Evolutionary conservation across 2,888 invertebrate genomes (phyloP), one percentile per base, ranked within the genome.

Genomic region (Macaria liturata): DNA sequence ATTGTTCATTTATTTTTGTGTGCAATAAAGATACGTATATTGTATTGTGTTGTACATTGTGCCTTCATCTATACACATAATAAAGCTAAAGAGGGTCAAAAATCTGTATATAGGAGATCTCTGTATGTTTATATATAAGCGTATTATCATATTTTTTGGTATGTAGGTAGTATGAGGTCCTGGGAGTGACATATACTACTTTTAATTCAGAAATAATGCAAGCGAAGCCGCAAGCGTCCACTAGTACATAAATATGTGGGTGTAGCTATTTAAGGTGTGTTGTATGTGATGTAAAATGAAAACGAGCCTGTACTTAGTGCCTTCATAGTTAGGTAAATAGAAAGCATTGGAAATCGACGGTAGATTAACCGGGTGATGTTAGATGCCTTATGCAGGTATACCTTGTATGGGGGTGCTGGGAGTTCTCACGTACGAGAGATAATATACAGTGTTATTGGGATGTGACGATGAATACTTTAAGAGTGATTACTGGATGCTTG

Each of bases 341-440:
- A 87, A 87, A 86, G 84, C 74, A 66, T 66, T 70, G 74, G 75
- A 80, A 80, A 82, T 75, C 66, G 71, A 72, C 76, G 76, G 75
- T 77, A 75, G 74, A 74, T 72, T 70, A 7, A 78, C 69, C 62
- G 60, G 72, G 68, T 70, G 67, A 69, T 75, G 76, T 76, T 74
- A 72, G 72, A 70, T 69, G 66, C 84, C 80, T 75, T 84, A 80
- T 73, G 73, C 64, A 75, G 78, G 61, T 60, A 61, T 53, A 31
- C 88, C 87, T 66, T 84, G 74, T 84, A 86, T 69, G 88, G 76
- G 42, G 68, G 76, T 74, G 71, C 69, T 57, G 65, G 81, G 69
- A 70, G 81, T 81, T 84, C 81, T 83, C 87, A 86, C 86, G 82
- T 82, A 74, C 74, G 42, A 42, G 42, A n/a, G 42, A 5, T 42